phyloP scores from a whole-genome alignment of 2,113 vertebrate species.

The Myiopsitta monachus region DNA sequence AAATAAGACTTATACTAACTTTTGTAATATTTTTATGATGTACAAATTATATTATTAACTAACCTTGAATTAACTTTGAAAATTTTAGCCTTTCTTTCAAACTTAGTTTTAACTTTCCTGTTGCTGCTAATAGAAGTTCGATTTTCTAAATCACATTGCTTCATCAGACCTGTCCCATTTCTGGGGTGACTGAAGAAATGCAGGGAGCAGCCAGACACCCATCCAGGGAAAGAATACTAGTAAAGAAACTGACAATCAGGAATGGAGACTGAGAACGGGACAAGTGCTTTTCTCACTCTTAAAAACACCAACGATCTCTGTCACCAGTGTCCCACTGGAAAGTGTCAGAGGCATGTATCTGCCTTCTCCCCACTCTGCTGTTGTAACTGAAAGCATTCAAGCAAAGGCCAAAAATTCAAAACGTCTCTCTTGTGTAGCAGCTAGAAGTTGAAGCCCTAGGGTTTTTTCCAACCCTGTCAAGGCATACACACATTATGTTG shows the following conservation, averaged over 20 bases:
- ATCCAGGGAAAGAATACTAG: not conserved
- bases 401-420: not conserved
- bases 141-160: not conserved
- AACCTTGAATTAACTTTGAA: not conserved
- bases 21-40: not conserved
- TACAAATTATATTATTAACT: not conserved
- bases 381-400: not conserved
- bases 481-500: rapidly evolving
- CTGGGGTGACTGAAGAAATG: not conserved
- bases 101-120: not conserved
- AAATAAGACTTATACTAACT: not conserved
- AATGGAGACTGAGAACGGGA: not conserved
- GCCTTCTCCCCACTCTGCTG: not conserved
- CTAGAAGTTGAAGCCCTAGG: not conserved
- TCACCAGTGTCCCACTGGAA: not conserved
- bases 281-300: not conserved
- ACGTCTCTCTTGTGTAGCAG: not conserved
- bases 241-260: not conserved
- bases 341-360: not conserved
- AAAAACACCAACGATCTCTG: not conserved
- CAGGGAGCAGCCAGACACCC: not conserved
- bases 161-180: not conserved
- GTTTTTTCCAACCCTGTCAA: not conserved
- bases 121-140: not conserved
- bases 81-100: not conserved